A percentile compares a stretch with the other conserved stretches of the same genome.
Evolutionary conservation across 92 coral and sea anemone species (phyloP).

Genomic region (Porites divaricata): DNA sequence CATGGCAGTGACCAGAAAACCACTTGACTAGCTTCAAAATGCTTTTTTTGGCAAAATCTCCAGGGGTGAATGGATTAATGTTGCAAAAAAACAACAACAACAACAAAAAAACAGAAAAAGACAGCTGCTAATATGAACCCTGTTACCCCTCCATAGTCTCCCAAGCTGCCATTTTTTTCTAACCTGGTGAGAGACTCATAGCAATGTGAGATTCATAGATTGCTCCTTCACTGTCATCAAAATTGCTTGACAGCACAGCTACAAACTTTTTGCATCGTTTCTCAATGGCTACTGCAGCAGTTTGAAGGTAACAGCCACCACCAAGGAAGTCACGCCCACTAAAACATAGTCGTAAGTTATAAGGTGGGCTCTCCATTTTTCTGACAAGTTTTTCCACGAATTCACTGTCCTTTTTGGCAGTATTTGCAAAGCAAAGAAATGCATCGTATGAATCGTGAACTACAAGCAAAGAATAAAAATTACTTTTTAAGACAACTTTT

Average conservation of each 20-base stretch:
- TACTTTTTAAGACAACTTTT: background rate
- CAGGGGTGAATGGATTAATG: too few species aligned
- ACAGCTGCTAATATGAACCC: too few species aligned
- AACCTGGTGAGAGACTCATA: slow-evolving; percentile 85
- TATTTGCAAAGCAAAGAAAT: slow-evolving; percentile 78
- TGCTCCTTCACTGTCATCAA: slow-evolving; percentile 68
- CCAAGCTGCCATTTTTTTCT: background rate
- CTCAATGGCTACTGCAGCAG: slow-evolving; percentile 74
- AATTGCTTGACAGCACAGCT: slow-evolving; percentile 75
- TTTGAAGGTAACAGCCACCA: slow-evolving; percentile 53
- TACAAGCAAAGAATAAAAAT: background rate
- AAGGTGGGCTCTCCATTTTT: slow-evolving; percentile 75
- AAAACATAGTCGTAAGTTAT: slow-evolving; percentile 66
- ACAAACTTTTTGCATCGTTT: slow-evolving; percentile 77
- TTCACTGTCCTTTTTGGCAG: slow-evolving; percentile 57
- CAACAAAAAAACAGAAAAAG: too few species aligned
- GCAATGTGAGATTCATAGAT: slow-evolving; percentile 85
- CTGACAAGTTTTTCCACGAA: slow-evolving; percentile 72
- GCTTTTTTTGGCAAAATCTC: too few species aligned
- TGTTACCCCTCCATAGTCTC: too few species aligned
- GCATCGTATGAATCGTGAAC: slow-evolving; percentile 77
- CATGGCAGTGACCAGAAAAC: too few species aligned
- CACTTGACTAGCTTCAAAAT: too few species aligned
- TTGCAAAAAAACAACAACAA: too few species aligned
- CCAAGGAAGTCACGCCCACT: slow-evolving; percentile 81